A percentile compares a stretch with the other conserved stretches of the same genome.
Conservation (phyloP, 2,888 invertebrate genomes). For the Volucella zonaria region DNA sequence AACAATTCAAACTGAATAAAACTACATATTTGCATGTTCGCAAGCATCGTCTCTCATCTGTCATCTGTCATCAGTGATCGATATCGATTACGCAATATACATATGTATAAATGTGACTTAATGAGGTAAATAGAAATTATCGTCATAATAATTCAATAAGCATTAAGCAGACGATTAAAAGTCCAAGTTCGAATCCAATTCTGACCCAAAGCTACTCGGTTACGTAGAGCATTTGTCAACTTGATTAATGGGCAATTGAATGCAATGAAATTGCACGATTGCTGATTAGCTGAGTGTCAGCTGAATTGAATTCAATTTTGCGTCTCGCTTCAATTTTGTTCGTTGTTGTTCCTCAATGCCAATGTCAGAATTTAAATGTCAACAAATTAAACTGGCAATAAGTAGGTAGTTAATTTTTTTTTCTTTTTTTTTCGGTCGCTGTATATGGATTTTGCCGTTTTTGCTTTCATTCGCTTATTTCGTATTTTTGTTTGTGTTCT, state of each 20-base stretch:
- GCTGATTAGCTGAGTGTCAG: neutral
- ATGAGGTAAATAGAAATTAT: too few species aligned
- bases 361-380: constrained; percentile 44
- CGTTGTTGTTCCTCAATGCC: constrained; percentile 22
- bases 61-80: too few species aligned
- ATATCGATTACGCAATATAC: constrained; percentile 4
- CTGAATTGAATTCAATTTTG: neutral
- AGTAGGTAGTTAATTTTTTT: neutral
- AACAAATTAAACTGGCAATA: constrained; percentile 19
- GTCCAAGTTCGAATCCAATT: neutral
- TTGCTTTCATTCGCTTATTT: constrained; percentile 23
- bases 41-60: too few species aligned
- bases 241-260: constrained; percentile 16
- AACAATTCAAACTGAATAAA: constrained; percentile 1
- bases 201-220: too few species aligned
- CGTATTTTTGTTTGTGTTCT: constrained; percentile 8
- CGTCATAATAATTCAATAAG: too few species aligned
- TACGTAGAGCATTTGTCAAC: constrained; percentile 4
- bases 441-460: neutral
- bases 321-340: neutral
- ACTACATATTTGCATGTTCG: constrained; percentile 3
- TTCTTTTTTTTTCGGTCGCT: too few species aligned
- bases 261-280: constrained; percentile 15
- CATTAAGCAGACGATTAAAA: neutral
- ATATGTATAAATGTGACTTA: neutral